A percentile compares a stretch with the other conserved stretches of the same genome.
Evolutionary conservation across 2,888 invertebrate genomes (phyloP).

Genomic region (Gonocerus acuteangulatus): DNA sequence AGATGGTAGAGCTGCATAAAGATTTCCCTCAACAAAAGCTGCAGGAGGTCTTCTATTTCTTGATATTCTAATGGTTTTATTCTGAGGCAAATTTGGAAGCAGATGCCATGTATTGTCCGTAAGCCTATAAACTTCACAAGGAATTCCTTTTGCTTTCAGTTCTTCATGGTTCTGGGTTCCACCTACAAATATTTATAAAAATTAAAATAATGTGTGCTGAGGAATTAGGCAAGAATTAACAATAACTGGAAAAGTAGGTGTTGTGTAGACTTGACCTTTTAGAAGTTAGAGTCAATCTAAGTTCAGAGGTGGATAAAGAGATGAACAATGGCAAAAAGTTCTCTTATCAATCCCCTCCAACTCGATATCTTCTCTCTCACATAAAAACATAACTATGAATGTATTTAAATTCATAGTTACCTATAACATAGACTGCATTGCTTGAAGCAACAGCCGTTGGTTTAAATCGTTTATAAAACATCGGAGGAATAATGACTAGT

Average conservation of each 20-base stretch:
- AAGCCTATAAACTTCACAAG: constrained; percentile 15
- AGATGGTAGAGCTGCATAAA: constrained; percentile 13
- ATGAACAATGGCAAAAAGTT: too few relatives aligned
- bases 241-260: too few relatives aligned
- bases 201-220: too few relatives aligned
- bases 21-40: constrained; percentile 1
- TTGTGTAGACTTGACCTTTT: too few relatives aligned
- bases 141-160: constrained; percentile 1
- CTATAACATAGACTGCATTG: constrained; percentile 16
- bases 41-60: constrained; percentile 12
- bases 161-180: constrained; percentile 17
- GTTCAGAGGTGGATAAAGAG: too few relatives aligned
- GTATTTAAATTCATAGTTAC: too few relatives aligned
- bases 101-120: constrained; percentile 11
- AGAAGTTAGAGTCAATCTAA: too few relatives aligned
- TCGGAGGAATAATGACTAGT: constrained; percentile 5
- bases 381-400: too few relatives aligned
- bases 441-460: constrained; percentile 6
- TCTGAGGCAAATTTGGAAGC: constrained; percentile 12
- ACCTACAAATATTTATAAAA: constrained; percentile 9
- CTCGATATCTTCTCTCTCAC: too few relatives aligned
- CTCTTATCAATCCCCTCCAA: too few relatives aligned
- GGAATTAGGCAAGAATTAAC: too few relatives aligned
- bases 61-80: constrained; percentile 2
- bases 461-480: constrained; percentile 5